Evolutionary conservation across 2,888 invertebrate species (phyloP).

Genomic region (Drosophila merina): DNA sequence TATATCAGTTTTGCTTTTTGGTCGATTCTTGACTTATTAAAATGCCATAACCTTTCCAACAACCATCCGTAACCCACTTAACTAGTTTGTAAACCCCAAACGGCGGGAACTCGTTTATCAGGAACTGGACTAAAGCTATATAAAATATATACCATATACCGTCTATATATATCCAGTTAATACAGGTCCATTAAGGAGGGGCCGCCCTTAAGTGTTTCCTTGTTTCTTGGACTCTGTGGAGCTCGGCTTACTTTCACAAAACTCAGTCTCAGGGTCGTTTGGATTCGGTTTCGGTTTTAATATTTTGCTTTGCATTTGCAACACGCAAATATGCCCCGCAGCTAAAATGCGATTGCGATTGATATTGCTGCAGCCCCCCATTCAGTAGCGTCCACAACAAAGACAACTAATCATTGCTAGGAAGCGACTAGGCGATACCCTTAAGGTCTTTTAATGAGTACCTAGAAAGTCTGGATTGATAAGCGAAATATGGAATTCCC

Average conservation of each 20-base stretch:
- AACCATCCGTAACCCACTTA: conserved; percentile 13
- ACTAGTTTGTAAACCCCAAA: conserved; percentile 31
- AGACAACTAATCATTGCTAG: background rate
- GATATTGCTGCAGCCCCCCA: conserved; percentile 12
- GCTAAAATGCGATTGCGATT: conserved; percentile 8
- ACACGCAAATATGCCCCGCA: conserved; percentile 12
- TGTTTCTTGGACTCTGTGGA: conserved; percentile 5
- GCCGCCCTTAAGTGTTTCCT: conserved; percentile 38
- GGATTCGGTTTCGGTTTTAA: conserved; percentile 12
- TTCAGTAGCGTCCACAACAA: conserved; percentile 13
- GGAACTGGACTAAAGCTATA: conserved; percentile 14
- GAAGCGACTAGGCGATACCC: conserved; percentile 2
- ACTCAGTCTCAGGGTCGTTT: conserved; percentile 50
- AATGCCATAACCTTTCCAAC: conserved; percentile 48
- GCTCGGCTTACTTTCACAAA: conserved; percentile 53
- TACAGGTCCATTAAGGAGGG: background rate
- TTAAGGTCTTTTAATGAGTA: background rate
- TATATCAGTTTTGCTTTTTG: conserved; percentile 20
- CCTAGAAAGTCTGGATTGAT: background rate
- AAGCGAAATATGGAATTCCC: background rate
- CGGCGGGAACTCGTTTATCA: conserved; percentile 27
- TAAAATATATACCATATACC: background rate
- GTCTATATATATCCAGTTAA: background rate
- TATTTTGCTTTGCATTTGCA: conserved; percentile 31
- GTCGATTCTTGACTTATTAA: conserved; percentile 50